phyloP scores from a whole-genome alignment of 2,888 invertebrate species.

The Pseudococcus viburni region DNA sequence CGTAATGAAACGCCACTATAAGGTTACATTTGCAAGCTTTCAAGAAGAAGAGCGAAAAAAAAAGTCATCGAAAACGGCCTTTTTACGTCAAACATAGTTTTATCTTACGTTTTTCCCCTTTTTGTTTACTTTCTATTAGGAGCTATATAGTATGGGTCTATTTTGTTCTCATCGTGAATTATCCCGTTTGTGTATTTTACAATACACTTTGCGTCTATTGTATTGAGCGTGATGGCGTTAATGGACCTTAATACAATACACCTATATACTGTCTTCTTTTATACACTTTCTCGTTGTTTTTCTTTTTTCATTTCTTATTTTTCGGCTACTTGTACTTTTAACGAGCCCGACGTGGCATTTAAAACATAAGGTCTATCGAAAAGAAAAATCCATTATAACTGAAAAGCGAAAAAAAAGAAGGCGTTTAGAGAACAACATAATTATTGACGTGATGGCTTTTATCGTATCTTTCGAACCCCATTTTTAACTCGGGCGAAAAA shows the following conservation, averaged over 20 bases:
- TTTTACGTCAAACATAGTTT: constrained; percentile 66
- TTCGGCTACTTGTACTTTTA: constrained; percentile 57
- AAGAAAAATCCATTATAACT: constrained; percentile 51
- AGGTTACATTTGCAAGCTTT: constrained; percentile 61
- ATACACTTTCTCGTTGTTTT: constrained; percentile 32
- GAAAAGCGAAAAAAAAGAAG: constrained; percentile 28
- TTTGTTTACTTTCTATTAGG: constrained; percentile 66
- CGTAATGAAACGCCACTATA: constrained; percentile 45
- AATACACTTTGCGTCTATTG: constrained; percentile 60
- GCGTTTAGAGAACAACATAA: constrained; percentile 44
- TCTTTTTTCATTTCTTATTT: constrained; percentile 56
- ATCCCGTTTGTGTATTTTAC: constrained; percentile 66
- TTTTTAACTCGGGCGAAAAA: constrained; percentile 24
- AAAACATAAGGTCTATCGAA: constrained; percentile 44
- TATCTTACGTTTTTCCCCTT: constrained; percentile 64
- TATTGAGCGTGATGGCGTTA: constrained; percentile 63
- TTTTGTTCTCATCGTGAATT: constrained; percentile 66
- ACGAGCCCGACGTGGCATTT: constrained; percentile 42
- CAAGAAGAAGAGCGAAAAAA: constrained; percentile 47
- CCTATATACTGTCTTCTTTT: constrained; percentile 58
- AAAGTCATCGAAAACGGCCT: constrained; percentile 62
- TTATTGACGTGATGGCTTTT: constrained; percentile 45
- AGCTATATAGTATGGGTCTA: constrained; percentile 55
- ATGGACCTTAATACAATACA: constrained; percentile 66
- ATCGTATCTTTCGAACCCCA: constrained; percentile 31